Base-by-base conservation (phyloP, 1,140 invertebrate genomes). In the Drosophila sechellia region DNA sequence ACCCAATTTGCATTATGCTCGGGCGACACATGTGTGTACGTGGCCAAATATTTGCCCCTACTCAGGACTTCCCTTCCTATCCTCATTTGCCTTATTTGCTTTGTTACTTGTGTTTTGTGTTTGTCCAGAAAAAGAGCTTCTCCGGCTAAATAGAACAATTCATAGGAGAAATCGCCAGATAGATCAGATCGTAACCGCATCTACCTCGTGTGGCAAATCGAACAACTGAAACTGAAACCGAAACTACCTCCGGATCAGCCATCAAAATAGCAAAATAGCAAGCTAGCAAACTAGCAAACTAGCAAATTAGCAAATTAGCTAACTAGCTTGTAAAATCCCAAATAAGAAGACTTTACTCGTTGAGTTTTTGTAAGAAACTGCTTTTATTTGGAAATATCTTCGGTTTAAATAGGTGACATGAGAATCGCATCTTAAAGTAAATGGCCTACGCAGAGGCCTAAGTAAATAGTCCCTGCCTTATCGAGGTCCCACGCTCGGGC, bases 171-270 rank as follows among this genome's bases (percentile, higher is more conserved):
- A 66, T 61, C 40, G 57, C 76, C 58, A 59, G 54, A 39, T 43
- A 60, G 10, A 59, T 58, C 70, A 20, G 58, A 46, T 70, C 45
- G 27, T 27, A 84, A 85, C 77, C 81, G 78, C 50, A 86, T 77
- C 78, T 85, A 85, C 81, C 81, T 85, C 81, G 66, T 69, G 66
- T 68, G 66, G 66, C 66, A 34, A 35, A 43, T 15, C 27, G 17
- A 71, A 48, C 22, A 46, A 79, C 50, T 65, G 52, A 83, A 59
- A 80, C 60, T 66, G 60, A 58, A 73, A 85, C 83, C 74, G 74
- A 48, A 64, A 85, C 81, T 85, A 85, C 81, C 81, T 85, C 81
- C 60, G 54, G 58, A 63, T 49, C 70, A 75, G 71, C 60, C 72
- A 55, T 17, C 58, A 61, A 52, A 42, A 68, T 42, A 39, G 37